Evolutionary conservation across 2,888 invertebrate genomes (phyloP), one percentile per base, ranked within the genome.

Genomic region (Elysia crispata): DNA sequence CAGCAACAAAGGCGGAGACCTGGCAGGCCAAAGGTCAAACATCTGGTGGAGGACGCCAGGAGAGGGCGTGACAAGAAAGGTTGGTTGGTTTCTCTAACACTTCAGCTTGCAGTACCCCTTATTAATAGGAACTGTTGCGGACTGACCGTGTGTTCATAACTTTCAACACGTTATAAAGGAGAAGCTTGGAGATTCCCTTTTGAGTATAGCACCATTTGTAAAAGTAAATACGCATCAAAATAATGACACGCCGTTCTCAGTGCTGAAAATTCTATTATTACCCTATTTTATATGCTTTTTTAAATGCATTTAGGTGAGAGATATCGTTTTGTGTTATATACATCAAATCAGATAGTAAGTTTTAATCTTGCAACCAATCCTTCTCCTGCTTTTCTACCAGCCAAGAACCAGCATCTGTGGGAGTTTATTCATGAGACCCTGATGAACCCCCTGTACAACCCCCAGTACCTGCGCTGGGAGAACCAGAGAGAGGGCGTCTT

Each of bases 381-480:
- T n/a, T n/a, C n/a, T n/a, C n/a, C n/a, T n/a, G 3, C 15, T 60
- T 60, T 25, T 54, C 20, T 67, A 78, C 49, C 82, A 86, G 86
- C 79, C 11, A 86, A 86, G 57, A 85, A 84, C 28, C 88, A 89
- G 76, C 93, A 92, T 85, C 85, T 97, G 67, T 97, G 97, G 94
- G 97, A 97, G 92, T 97, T 97, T 92, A 95, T 97, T 87, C 94
- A 96, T 85, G 96, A 97, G 90, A 94, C 97, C 50, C 93, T 97
- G 81, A 94, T 95, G 84, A 95, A 96, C 90, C 94, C 95, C 11
- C 93, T 94, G 83, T 96, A 95, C 86, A 96, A 96, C 90, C 97
- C 97, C 0, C 94, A 95, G 75, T 94, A 96, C 84, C 96, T 97
- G 87, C 95, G 96, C 91, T 97, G 97, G 97, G 97, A 97, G 91